Evolutionary conservation across 2,888 invertebrate genomes (phyloP), one percentile per base, ranked within the genome.

Genomic region (Catocala fraxini): DNA sequence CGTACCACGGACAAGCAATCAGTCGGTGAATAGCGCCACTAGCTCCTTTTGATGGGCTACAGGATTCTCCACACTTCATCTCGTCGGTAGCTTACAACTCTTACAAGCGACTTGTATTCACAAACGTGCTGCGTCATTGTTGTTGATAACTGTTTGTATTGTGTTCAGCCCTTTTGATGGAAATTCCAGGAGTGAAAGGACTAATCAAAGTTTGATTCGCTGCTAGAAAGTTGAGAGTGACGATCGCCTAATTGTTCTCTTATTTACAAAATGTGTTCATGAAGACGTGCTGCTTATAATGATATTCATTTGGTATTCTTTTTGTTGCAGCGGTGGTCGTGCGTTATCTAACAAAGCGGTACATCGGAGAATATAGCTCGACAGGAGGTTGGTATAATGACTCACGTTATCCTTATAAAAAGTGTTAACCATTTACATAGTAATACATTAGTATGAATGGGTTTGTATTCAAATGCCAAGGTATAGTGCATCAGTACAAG

Each of bases 281-380:
- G 65, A 63, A 61, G 63, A 60, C 73, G 69, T 70, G 78, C 75
- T 75, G 75, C 64, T 70, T 67, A 74, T 59, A 64, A 74, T 77
- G 74, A 71, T 74, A 69, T 73, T 74, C 69, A 75, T 76, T 63
- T 80, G 75, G 60, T 79, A 65, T 65, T 81, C 85, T 86, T 87
- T 89, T 91, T 94, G 91, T 96, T 97, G 77, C 96, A 97, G 97
- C 97, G 84, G 96, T 97, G 82, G 96, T 96, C 73, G 97, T 97
- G 84, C 96, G 97, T 83, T 97, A 97, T 91, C 94, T 97, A 81
- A 97, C 97, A 70, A 97, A 96, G 91, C 95, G 97, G 80, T 97
- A 97, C 89, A 97, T 97, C 83, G 97, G 97, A 75, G 97, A 97
- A 95, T 97, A 97, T 94, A 97, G 97, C 91, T 97, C 97, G 67